Base-by-base conservation (phyloP, 2,113 vertebrate species). In the Anolis sagrei region DNA sequence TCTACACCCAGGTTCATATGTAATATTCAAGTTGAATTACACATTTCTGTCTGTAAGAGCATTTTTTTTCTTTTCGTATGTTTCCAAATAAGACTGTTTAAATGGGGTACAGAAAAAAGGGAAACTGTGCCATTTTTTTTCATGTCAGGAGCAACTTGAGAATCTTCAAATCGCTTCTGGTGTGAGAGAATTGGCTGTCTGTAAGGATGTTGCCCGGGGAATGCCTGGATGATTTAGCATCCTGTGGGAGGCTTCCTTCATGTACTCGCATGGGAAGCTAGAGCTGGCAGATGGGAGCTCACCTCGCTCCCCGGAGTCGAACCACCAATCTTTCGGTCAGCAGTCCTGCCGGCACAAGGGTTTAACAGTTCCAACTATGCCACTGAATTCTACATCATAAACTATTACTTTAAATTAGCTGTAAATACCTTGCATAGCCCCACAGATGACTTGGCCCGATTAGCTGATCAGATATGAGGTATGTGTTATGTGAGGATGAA, bases 401-500 rank as follows among this genome's bases (percentile, higher is more conserved):
- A 32, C 29, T 48, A 49, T 48, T 49, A 2, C 23, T 61, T 14
- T 49, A 51, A 83, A 13, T 0, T 77, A 1, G 62, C 58, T 88
- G 2, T 25, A 89, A 93, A 88, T 97, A 97, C 97, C 96, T 97
- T 92, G 79, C 62, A 87, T 97, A 97, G 84, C 95, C 96, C 95
- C 93, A 96, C 39, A 96, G 84, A 81, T 96, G 88, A 90, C 97
- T 97, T 86, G 92, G 92, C 21, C 96, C 97, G 83, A 95, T 0
- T 3, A 98, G 81, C 54, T 98, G 97, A 83, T 97, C 96, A 73
- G 96, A 94, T 79, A 95, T 83, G 93, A 98, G 94, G 93, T 98
- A 98, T 13, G 97, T 98, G 90, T 98, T 98, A 93, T 99, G 98
- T 76, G 98, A 98, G 51, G 96, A 94, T 81, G 97, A 98, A 94